Evolutionary conservation across 2,113 vertebrate genomes (phyloP).

Genomic region (Petaurus breviceps): DNA sequence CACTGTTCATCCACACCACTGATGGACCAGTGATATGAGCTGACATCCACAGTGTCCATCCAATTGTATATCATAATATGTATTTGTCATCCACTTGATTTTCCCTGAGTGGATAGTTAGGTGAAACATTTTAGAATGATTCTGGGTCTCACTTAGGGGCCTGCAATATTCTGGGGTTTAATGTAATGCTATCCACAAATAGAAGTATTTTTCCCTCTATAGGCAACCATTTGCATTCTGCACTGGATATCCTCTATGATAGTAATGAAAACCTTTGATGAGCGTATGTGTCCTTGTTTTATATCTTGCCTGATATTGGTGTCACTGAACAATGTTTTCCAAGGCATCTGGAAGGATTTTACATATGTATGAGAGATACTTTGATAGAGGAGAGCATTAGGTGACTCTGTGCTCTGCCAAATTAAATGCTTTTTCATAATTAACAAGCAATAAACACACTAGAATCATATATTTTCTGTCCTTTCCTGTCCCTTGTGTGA

Average conservation of each 20-base stretch:
- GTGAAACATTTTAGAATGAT: neutral
- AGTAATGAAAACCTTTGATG: neutral
- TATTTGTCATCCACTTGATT: neutral
- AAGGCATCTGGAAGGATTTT: neutral
- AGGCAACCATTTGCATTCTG: neutral
- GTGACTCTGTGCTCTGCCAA: neutral
- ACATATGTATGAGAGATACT: neutral
- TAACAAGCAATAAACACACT: neutral
- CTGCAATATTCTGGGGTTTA: neutral
- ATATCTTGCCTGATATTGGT: neutral
- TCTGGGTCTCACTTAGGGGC: neutral
- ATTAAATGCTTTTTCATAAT: neutral
- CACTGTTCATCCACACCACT: neutral
- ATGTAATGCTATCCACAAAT: neutral
- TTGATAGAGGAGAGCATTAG: neutral
- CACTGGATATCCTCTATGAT: neutral
- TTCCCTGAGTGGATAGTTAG: neutral
- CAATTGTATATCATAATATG: neutral
- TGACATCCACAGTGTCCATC: neutral
- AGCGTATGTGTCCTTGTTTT: neutral
- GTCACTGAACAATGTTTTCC: neutral
- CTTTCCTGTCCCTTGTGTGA: neutral
- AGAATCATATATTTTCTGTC: neutral
- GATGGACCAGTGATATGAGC: neutral
- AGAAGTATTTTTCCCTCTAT: neutral